A percentile compares a stretch with the other conserved stretches of the same genome.
phyloP scores from a whole-genome alignment of 2,113 vertebrate species.

The Cyphomyrus discorhynchus region DNA sequence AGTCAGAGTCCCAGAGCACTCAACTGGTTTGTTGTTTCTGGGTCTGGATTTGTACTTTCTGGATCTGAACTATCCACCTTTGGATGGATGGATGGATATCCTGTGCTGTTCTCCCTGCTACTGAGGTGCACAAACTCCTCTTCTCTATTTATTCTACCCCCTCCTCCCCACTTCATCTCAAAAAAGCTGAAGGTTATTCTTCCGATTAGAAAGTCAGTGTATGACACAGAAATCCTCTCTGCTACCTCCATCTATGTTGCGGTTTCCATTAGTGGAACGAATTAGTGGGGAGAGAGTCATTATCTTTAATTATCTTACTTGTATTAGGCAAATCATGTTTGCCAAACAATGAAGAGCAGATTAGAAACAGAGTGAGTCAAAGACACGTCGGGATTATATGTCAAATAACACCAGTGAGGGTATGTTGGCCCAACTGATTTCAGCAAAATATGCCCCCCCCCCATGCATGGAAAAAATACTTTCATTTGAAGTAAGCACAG shows the following conservation, averaged over 20 bases:
- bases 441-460: background rate
- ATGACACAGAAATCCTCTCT: background rate
- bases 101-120: background rate
- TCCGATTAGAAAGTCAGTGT: background rate
- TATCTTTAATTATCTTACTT: conserved; percentile 25
- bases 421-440: background rate
- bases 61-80: background rate
- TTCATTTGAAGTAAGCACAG: background rate
- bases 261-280: conserved; percentile 21
- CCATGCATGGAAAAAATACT: background rate
- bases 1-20: background rate
- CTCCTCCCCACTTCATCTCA: background rate
- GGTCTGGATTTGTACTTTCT: background rate
- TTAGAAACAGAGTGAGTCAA: conserved; percentile 3
- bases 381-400: conserved; percentile 1
- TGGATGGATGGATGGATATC: background rate
- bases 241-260: background rate
- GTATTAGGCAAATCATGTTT: conserved; percentile 23
- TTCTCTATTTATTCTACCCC: background rate
- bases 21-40: background rate
- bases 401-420: background rate
- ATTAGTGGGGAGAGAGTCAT: conserved; percentile 14
- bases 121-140: background rate
- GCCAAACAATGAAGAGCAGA: conserved; percentile 26
- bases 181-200: background rate